A percentile compares a stretch with the other conserved stretches of the same genome.
Evolutionary conservation across 2,113 vertebrate species (phyloP).

Genomic region (Cephalopholis sonnerati): DNA sequence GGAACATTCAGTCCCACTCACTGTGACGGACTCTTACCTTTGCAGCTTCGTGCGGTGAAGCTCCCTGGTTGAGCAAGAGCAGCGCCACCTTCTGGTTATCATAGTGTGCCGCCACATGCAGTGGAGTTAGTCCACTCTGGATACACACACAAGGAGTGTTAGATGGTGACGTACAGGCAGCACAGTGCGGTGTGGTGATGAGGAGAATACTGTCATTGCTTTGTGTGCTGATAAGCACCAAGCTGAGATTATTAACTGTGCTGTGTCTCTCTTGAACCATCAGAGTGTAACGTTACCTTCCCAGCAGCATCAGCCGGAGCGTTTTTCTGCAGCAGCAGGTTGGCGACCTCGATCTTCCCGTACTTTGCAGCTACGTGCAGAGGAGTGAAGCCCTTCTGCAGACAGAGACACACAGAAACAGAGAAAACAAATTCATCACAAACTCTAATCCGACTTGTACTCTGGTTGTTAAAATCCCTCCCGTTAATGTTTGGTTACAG

Average conservation of each 20-base stretch:
- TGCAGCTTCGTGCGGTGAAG: conserved; percentile 94
- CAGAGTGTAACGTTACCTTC: conserved; percentile 86
- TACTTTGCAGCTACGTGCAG: conserved; percentile 98
- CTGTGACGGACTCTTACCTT: conserved; percentile 88
- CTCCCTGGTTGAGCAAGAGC: conserved; percentile 97
- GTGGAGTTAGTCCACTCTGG: conserved; percentile 99
- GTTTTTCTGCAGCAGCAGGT: conserved; percentile 94
- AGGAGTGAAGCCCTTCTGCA: conserved; percentile 98
- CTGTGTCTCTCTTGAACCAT: not conserved
- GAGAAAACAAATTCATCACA: not conserved
- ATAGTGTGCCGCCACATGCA: conserved; percentile 99
- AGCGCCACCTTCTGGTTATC: conserved; percentile 99
- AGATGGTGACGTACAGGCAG: conserved; percentile 18
- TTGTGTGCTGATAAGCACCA: not conserved
- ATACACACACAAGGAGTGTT: conserved; percentile 69
- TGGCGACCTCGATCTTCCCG: conserved; percentile 96
- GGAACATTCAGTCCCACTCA: conserved; percentile 9
- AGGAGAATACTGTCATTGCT: not conserved
- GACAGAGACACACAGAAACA: conserved; percentile 10
- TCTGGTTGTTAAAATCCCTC: not conserved
- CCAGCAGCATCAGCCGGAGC: conserved; percentile 94
- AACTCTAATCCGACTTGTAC: not conserved
- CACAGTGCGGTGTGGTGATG: not conserved
- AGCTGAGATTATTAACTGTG: not conserved
- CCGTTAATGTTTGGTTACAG: not conserved